Base-by-base conservation (phyloP, 2,797 vertebrate genomes). In the Arctocebus calabarensis region DNA sequence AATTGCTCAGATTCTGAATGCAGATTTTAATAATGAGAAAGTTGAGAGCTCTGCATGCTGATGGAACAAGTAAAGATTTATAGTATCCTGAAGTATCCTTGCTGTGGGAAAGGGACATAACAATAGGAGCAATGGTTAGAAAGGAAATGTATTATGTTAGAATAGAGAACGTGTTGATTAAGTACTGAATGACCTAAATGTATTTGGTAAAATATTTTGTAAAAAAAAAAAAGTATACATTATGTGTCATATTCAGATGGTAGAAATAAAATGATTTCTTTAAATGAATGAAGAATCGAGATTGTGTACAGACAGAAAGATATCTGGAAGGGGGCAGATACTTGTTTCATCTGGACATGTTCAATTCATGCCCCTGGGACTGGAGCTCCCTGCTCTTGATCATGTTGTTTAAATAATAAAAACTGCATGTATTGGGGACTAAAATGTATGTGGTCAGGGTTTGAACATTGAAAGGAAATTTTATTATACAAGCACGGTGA, bases 11-110 rank as follows among this genome's bases (percentile, higher is more conserved):
- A 43, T 84, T 95, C 9, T 84, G 59, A 87, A 23, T 71, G 19
- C 13, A 79, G 43, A 75, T 40, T 87, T 87, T 85, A 62, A 52
- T 77, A 90, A 23, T 29, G 68, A 68, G 66, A 95, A 94, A 90
- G 5, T 27, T 84, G 71, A 83, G 17, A 81, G 10, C 6, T 84
- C 57, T 81, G 11, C 1, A 7, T 84, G 11, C 34, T 78, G 32
- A 62, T 10, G 22, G n/a, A 10, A 4, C 5, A 43, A 64, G 20
- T 57, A 70, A 74, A 81, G 45, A 81, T 90, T 37, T 37, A 43
- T 29, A 23, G 55, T 66, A 75, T 71, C 61, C 88, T 27, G 40
- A 20, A 34, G 5, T 88, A n/a, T 71, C 10, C 3, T 20, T 85
- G 55, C 45, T 68, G 85, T 93, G 20, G 32, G 45, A 81, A 92